Percentiles rank a stretch among this genome's conserved stretches.
These are phyloP conservation scores for Sapayoa aenigma DNA, from an alignment of 2,113 vertebrate genomes.

Conservation along the genomic window DNA sequence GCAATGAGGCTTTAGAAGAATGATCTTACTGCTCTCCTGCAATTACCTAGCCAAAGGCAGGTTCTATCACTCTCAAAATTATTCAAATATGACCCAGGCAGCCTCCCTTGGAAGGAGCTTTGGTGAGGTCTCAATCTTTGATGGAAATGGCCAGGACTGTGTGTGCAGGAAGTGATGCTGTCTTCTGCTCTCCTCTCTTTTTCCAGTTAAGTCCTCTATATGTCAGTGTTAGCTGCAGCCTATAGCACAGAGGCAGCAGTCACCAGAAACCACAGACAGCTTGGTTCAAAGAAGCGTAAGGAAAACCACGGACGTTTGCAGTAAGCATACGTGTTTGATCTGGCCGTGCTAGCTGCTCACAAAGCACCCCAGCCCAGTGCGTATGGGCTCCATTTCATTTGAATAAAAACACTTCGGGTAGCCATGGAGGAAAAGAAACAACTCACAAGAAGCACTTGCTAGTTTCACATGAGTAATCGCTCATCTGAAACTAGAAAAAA, in stretches of 20 bases:
- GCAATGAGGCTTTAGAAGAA: neutral
- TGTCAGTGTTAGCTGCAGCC: neutral
- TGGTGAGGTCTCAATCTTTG: fast-evolving
- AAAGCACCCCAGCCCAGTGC: neutral
- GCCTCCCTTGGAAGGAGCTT: neutral
- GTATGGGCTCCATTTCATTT: neutral
- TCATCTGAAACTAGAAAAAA: no score
- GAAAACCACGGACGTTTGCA: neutral
- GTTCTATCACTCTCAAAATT: neutral
- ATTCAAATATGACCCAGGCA: neutral
- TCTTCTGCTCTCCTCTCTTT: neutral
- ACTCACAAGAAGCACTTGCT: neutral
- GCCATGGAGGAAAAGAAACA: constrained; percentile 41
- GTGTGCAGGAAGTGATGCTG: neutral
- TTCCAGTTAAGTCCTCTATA: neutral
- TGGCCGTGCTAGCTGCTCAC: neutral
- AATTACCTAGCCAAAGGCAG: neutral
- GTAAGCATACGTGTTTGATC: neutral
- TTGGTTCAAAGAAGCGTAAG: constrained; percentile 15
- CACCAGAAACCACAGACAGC: constrained; percentile 1
- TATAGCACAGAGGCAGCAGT: neutral
- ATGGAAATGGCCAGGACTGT: neutral
- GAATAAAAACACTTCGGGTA: constrained; percentile 31
- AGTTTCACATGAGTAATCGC: constrained; percentile 41
- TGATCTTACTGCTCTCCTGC: neutral